Conservation (phyloP, 1,140 invertebrate species). For the Drosophila guanche region DNA sequence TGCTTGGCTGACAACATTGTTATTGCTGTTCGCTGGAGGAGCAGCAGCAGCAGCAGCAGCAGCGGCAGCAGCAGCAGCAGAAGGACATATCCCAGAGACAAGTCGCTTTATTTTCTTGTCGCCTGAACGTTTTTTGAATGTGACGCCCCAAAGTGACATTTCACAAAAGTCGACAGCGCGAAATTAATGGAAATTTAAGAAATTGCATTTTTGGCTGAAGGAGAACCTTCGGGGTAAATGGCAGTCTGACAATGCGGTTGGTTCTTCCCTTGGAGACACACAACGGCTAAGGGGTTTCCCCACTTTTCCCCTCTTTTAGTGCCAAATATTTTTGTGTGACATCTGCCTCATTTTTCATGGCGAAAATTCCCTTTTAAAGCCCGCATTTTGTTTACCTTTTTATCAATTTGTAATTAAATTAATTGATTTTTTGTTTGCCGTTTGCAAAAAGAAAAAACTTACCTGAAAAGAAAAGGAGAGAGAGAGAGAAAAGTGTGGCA, state of each 20-base stretch:
- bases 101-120: conserved; percentile 19
- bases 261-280: conserved; percentile 19
- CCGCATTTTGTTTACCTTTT: background rate
- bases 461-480: conserved; percentile 39
- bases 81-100: no score
- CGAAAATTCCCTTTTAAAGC: no score
- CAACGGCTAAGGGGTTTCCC: conserved; percentile 33
- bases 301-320: background rate
- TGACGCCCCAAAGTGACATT: conserved; percentile 57
- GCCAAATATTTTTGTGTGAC: background rate
- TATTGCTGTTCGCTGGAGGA: conserved; percentile 6
- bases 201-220: conserved; percentile 61
- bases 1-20: conserved; percentile 51
- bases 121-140: conserved; percentile 54
- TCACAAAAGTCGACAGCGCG: conserved; percentile 71
- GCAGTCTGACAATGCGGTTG: conserved; percentile 47
- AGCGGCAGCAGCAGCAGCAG: no score
- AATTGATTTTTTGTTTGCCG: conserved; percentile 7
- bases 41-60: no score
- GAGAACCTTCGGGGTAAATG: background rate
- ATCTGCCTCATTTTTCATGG: background rate
- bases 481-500: background rate
- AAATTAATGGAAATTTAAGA: conserved; percentile 77
- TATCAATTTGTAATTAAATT: conserved; percentile 8
- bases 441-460: conserved; percentile 22